A percentile compares a stretch with the other conserved stretches of the same genome.
Evolutionary conservation across 2,888 invertebrate genomes (phyloP).

Genomic region (Drosophila borealis): DNA sequence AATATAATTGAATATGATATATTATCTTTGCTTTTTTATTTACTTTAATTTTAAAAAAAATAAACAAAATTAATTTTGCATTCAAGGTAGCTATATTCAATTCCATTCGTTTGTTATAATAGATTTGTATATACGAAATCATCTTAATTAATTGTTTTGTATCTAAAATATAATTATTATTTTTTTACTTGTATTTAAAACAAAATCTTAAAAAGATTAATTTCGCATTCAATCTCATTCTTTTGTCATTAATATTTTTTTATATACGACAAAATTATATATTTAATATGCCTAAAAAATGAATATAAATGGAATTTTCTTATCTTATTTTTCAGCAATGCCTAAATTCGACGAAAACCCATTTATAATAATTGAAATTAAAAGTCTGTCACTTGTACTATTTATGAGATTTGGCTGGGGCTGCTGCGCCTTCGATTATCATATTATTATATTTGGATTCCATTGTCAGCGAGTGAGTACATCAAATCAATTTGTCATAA

Average conservation of each 20-base stretch:
- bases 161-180: too few relatives aligned
- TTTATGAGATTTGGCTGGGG: conserved; percentile 6
- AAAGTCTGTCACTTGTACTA: conserved; percentile 10
- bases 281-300: not conserved
- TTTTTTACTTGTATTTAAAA: too few relatives aligned
- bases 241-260: not conserved
- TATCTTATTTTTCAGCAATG: not conserved
- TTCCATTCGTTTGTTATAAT: not conserved
- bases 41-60: too few relatives aligned
- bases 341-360: not conserved
- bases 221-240: not conserved
- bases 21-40: too few relatives aligned
- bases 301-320: conserved; percentile 1
- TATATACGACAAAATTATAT: too few relatives aligned
- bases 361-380: conserved; percentile 20
- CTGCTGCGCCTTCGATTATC: conserved; percentile 4
- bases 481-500: conserved; percentile 64
- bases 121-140: too few relatives aligned
- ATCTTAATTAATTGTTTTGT: too few relatives aligned
- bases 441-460: conserved; percentile 10
- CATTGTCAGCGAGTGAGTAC: conserved; percentile 17
- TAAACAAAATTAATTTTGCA: too few relatives aligned
- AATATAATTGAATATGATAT: too few relatives aligned
- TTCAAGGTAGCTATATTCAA: too few relatives aligned
- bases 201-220: too few relatives aligned